Conservation (phyloP, 2,797 vertebrate genomes). For the Pyrocephalus nanus region DNA sequence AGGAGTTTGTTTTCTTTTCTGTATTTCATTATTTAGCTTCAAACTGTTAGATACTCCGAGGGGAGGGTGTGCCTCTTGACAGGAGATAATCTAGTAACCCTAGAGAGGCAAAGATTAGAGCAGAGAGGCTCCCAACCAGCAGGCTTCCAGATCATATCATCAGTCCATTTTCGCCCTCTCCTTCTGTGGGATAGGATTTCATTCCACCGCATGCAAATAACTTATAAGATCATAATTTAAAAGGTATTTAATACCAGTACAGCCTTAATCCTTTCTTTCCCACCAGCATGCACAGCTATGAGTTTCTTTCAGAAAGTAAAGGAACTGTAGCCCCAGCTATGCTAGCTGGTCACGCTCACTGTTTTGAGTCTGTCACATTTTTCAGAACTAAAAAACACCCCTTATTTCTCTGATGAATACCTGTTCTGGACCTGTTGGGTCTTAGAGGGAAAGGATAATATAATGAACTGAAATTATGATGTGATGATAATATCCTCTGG, state of each 20-base stretch:
- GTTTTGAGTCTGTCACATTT: neutral
- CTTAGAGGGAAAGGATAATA: neutral
- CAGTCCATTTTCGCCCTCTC: neutral
- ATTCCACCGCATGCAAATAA: neutral
- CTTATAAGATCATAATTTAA: neutral
- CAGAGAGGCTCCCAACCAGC: neutral
- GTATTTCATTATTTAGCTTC: neutral
- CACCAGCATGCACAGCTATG: neutral
- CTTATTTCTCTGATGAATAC: neutral
- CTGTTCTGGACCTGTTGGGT: neutral
- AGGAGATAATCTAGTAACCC: neutral
- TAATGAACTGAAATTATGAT: neutral
- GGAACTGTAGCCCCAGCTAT: neutral
- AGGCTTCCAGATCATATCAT: neutral
- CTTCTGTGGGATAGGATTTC: neutral
- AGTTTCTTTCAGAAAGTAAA: constrained; percentile 6
- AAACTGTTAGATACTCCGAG: neutral
- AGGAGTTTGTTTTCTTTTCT: neutral
- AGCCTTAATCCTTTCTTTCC: neutral
- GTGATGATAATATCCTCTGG: neutral
- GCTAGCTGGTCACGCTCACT: neutral
- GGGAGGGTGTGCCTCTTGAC: neutral
- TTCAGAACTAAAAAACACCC: neutral
- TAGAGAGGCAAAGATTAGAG: neutral
- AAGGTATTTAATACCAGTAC: neutral